phyloP scores from a whole-genome alignment of 1,140 invertebrate genomes.

The Lasaia peninsularis region DNA sequence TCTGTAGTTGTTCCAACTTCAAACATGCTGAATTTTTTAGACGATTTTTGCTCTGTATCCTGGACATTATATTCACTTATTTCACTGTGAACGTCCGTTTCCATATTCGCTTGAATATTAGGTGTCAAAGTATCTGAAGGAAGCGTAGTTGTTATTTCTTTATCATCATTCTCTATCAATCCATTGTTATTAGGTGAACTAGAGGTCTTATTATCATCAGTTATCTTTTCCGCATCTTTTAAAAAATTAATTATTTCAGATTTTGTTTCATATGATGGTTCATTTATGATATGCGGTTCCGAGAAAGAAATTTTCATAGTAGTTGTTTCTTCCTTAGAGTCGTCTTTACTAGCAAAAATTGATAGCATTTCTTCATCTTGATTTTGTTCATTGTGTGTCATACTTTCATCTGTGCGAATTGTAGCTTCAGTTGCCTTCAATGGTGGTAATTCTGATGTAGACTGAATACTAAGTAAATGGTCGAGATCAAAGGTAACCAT shows the following conservation, averaged over 20 bases:
- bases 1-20: conserved; percentile 32
- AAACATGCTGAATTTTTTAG: conserved; percentile 40
- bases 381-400: background rate
- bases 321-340: conserved; percentile 18
- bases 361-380: conserved; percentile 16
- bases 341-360: conserved; percentile 9
- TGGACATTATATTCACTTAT: conserved; percentile 27
- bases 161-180: conserved; percentile 42
- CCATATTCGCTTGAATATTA: conserved; percentile 14
- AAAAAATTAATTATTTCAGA: conserved; percentile 46
- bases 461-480: background rate
- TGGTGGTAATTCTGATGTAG: background rate
- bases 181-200: conserved; percentile 36
- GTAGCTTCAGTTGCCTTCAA: background rate
- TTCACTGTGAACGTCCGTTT: conserved; percentile 12
- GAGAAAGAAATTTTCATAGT: conserved; percentile 39
- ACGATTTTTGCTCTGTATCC: conserved; percentile 42
- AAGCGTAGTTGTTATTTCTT: conserved; percentile 15
- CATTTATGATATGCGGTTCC: conserved; percentile 42
- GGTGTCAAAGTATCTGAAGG: background rate
- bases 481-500: conserved; percentile 15
- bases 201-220: conserved; percentile 15
- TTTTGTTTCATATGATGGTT: conserved; percentile 45
- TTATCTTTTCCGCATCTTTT: conserved; percentile 30
- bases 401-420: no score